A percentile compares a stretch with the other conserved stretches of the same genome.
These are phyloP conservation scores for Sipha maydis DNA, from an alignment of 2,888 invertebrate genomes.

Conservation along the genomic window DNA sequence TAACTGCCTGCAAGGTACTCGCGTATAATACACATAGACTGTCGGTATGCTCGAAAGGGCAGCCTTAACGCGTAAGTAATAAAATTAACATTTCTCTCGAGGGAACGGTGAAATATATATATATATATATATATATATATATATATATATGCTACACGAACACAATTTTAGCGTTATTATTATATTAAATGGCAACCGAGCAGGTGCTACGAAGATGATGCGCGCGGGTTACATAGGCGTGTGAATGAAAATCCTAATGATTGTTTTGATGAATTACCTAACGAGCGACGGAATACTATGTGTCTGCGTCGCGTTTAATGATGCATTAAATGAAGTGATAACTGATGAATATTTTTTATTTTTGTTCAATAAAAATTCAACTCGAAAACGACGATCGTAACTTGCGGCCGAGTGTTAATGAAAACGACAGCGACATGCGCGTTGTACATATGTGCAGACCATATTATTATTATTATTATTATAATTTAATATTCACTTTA, in stretches of 20 bases:
- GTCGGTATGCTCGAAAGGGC: not conserved
- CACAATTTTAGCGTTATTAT: slow-evolving; percentile 5
- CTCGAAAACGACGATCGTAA: not conserved
- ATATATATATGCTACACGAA: not conserved
- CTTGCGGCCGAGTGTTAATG: not conserved
- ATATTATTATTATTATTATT: too few species aligned
- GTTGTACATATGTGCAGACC: not conserved
- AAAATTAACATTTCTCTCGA: slow-evolving; percentile 32
- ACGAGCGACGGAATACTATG: not conserved
- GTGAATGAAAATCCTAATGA: not conserved
- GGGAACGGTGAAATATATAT: not conserved
- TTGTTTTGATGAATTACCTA: slow-evolving; percentile 31
- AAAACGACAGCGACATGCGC: not conserved
- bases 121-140: not conserved
- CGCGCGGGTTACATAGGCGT: not conserved
- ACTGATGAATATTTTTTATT: slow-evolving; percentile 22
- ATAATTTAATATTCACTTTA: not conserved
- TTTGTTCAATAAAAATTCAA: slow-evolving; percentile 6
- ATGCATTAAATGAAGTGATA: slow-evolving; percentile 41
- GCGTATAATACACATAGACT: not conserved
- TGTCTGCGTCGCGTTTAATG: not conserved
- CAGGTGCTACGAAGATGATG: slow-evolving; percentile 32
- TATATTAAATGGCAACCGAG: slow-evolving; percentile 40
- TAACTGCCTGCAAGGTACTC: not conserved
- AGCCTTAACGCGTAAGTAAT: not conserved